Conservation (phyloP, 2,888 invertebrate genomes). For the Macroteleia sp. region DNA sequence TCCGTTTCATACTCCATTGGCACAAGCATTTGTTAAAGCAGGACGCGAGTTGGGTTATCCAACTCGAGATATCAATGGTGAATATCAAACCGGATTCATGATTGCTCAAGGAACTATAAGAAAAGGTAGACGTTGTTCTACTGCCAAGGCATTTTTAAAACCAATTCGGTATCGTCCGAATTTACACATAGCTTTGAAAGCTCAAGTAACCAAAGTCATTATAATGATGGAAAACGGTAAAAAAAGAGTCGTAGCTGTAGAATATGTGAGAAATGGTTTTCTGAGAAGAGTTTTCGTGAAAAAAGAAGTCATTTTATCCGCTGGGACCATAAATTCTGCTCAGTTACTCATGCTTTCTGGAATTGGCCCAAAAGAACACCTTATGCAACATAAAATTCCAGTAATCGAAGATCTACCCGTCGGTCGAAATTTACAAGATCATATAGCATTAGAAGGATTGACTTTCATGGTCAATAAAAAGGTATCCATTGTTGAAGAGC, state of each 20-base stretch:
- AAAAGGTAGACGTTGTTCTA: conserved; percentile 93
- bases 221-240: conserved; percentile 87
- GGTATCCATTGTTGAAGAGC: conserved; percentile 89
- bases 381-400: conserved; percentile 89
- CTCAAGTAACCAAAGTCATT: conserved; percentile 90
- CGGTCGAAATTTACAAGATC: conserved; percentile 94
- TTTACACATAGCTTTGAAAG: conserved; percentile 90
- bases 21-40: conserved; percentile 92
- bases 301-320: conserved; percentile 92
- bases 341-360: conserved; percentile 96
- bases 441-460: conserved; percentile 93
- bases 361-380: conserved; percentile 91
- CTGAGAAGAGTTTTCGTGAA: conserved; percentile 88
- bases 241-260: conserved; percentile 91
- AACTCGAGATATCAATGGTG: conserved; percentile 92
- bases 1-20: conserved; percentile 92
- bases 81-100: conserved; percentile 94
- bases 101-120: conserved; percentile 93
- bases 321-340: conserved; percentile 94
- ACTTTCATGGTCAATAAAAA: conserved; percentile 93
- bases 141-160: conserved; percentile 92
- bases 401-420: conserved; percentile 91
- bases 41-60: conserved; percentile 93
- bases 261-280: conserved; percentile 88
- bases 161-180: conserved; percentile 91